Base-by-base conservation (phyloP, 2,888 invertebrate species). In the Orgyia antiqua region DNA sequence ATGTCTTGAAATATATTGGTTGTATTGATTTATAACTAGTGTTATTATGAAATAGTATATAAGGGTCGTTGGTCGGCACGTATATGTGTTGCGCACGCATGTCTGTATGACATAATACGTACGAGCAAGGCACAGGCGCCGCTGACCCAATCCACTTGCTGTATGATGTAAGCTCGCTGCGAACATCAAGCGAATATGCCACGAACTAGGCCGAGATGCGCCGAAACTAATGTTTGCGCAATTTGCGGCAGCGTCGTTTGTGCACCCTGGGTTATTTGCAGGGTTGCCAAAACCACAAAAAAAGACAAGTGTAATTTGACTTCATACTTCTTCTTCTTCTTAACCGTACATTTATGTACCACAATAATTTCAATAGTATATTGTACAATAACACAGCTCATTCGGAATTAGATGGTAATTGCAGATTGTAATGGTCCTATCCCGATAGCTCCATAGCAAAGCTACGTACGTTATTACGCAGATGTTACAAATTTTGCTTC, bases 131-230 rank as follows among this genome's bases (percentile, higher is more conserved):
- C 53, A 57, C 63, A 54, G 57, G 61, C 62, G 64, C 54, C 50
- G 54, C 52, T 80, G 82, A 79, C 80, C 80, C 74, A 77, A 80
- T 75, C 74, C 56, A 56, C 48, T 45, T 32, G 58, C 46, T 53
- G 51, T 50, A 55, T 77, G 72, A 72, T 63, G 74, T 73, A 74
- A 70, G 51, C 46, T 40, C 54, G 42, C 51, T 42, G 52, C 45
- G 40, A 52, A 45, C 58, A 56, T 46, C 52, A 47, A 43, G 45
- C 58, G 48, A 54, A 11, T 32, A 35, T 36, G 49, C 46, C 41
- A 42, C 59, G 56, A 80, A 75, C 77, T 76, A 64, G 80, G 78
- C 72, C 78, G 70, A 67, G 56, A 59, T 59, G 54, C 60, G 63
- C 72, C 68, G 24, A 24, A 30, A 31, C 17, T 13, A 31, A 28